These are phyloP conservation scores for Apodemia hepburni DNA, from an alignment of 2,888 invertebrate species.

Conservation along the genomic window DNA sequence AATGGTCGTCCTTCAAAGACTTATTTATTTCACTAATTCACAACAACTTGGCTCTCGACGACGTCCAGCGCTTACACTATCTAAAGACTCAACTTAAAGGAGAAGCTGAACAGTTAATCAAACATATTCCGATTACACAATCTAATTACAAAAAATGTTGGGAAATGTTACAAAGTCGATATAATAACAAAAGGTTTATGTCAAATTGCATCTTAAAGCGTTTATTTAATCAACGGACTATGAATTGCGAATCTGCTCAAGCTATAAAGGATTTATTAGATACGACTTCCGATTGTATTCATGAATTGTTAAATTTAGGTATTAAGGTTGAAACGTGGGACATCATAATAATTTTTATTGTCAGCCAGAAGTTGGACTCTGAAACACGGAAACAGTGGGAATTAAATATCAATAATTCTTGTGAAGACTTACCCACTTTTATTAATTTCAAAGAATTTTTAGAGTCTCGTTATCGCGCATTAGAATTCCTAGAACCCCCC, in stretches of 20 bases:
- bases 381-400: slow-evolving; percentile 2
- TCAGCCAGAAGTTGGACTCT: not conserved
- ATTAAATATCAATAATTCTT: slow-evolving; percentile 11
- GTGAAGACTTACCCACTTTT: slow-evolving; percentile 20
- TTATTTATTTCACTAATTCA: slow-evolving; percentile 29
- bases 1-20: slow-evolving; percentile 30
- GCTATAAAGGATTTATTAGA: slow-evolving; percentile 3
- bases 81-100: slow-evolving; percentile 29
- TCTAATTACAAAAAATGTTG: slow-evolving; percentile 31
- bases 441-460: slow-evolving; percentile 18
- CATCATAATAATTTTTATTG: not conserved
- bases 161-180: slow-evolving; percentile 27
- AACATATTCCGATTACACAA: slow-evolving; percentile 28
- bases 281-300: slow-evolving; percentile 12
- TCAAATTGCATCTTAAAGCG: slow-evolving; percentile 22
- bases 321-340: slow-evolving; percentile 2
- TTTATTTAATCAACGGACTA: slow-evolving; percentile 23
- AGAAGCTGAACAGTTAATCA: slow-evolving; percentile 32
- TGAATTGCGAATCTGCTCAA: not conserved
- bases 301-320: slow-evolving; percentile 9
- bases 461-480: slow-evolving; percentile 19
- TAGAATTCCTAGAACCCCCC: slow-evolving; percentile 18
- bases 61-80: slow-evolving; percentile 33
- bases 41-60: slow-evolving; percentile 25
- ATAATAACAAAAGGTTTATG: slow-evolving; percentile 18